Evolutionary conservation across 1,140 invertebrate genomes (phyloP).

Genomic region (Holotrichia oblita): DNA sequence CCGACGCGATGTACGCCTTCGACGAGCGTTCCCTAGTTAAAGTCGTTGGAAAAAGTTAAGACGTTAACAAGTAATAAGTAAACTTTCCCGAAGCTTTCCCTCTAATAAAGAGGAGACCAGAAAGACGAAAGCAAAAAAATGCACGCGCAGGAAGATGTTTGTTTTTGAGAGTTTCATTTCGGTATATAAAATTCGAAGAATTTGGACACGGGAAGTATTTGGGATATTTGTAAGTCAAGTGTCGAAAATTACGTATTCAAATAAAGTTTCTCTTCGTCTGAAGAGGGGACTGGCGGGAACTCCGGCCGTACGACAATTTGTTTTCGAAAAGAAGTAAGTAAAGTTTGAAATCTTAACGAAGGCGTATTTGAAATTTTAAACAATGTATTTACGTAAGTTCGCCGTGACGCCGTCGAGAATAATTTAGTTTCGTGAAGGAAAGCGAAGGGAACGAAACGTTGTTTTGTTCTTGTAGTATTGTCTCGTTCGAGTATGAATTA

Average conservation of each 20-base stretch:
- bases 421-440: constrained; percentile 14
- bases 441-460: too few species aligned
- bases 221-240: constrained; percentile 12
- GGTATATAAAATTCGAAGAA: too few species aligned
- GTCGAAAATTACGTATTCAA: constrained; percentile 13
- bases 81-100: background rate
- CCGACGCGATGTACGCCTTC: too few species aligned
- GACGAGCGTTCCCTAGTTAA: too few species aligned
- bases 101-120: background rate
- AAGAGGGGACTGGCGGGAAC: background rate
- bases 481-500: too few species aligned
- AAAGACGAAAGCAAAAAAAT: background rate
- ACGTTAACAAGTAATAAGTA: constrained; percentile 13
- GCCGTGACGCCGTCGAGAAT: background rate
- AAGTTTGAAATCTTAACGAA: constrained; percentile 13
- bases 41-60: constrained; percentile 7
- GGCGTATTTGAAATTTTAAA: constrained; percentile 8
- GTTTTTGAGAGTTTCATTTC: too few species aligned
- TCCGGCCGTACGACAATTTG: background rate
- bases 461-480: too few species aligned
- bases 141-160: background rate
- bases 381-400: constrained; percentile 13
- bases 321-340: constrained; percentile 13
- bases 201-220: too few species aligned
- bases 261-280: background rate